A percentile compares a stretch with the other conserved stretches of the same genome.
Conservation (phyloP, 2,888 invertebrate species). For the Trisateles emortualis region DNA sequence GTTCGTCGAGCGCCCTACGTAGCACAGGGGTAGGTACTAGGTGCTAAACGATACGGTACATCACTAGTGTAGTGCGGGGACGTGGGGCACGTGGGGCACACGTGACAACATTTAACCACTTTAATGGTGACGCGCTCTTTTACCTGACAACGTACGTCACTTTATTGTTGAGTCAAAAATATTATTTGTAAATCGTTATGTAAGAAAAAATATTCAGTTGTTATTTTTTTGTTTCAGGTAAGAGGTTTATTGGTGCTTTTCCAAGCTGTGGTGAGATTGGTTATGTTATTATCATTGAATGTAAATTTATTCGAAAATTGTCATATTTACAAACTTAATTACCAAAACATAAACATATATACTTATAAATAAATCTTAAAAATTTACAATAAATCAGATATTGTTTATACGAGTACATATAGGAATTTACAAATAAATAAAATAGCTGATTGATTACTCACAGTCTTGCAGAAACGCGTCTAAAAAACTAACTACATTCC, state of each 20-base stretch:
- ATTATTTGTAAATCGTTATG: neutral
- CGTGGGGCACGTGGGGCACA: constrained; percentile 10
- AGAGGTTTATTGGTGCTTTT: too few species aligned
- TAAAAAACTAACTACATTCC: too few species aligned
- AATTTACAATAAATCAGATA: too few species aligned
- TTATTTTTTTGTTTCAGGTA: constrained; percentile 7
- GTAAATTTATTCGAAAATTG: too few species aligned
- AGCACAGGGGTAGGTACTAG: constrained; percentile 19
- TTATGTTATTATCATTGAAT: too few species aligned
- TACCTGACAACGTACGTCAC: constrained; percentile 3
- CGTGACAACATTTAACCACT: constrained; percentile 27
- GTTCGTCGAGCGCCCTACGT: constrained; percentile 30
- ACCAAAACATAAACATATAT: too few species aligned
- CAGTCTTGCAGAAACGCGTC: too few species aligned
- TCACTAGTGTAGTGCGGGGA: constrained; percentile 1
- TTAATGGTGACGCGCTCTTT: constrained; percentile 13
- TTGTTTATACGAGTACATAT: too few species aligned
- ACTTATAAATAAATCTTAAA: too few species aligned
- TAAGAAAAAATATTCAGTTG: neutral
- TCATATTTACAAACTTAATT: too few species aligned
- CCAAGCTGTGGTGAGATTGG: neutral
- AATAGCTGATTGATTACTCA: too few species aligned
- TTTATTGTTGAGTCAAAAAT: constrained; percentile 9
- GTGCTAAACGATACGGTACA: constrained; percentile 28
- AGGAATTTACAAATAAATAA: too few species aligned